phyloP scores from a whole-genome alignment of 2,888 invertebrate genomes.

The Cryptocephalus moraei region DNA sequence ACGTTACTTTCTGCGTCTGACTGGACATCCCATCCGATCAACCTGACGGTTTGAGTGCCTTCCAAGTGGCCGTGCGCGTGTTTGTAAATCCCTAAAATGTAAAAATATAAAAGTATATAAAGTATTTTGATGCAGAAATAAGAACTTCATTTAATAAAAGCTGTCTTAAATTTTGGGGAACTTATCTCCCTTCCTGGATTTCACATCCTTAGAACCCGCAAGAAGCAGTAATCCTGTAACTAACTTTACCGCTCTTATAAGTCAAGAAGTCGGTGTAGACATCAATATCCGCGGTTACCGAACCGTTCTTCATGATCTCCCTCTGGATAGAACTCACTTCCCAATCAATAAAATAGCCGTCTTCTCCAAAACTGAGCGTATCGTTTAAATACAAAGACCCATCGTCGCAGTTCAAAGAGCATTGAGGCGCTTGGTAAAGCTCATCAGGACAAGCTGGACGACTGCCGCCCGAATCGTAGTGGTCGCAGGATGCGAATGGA shows the following conservation, averaged over 20 bases:
- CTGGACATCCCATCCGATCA: constrained; percentile 9
- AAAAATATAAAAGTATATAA: too few relatives aligned
- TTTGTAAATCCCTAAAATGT: neutral
- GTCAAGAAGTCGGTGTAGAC: constrained; percentile 70
- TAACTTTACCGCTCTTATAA: constrained; percentile 74
- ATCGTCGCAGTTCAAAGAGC: constrained; percentile 7
- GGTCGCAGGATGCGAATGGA: neutral
- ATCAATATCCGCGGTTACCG: constrained; percentile 73
- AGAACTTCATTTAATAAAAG: too few relatives aligned
- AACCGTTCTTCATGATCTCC: constrained; percentile 70
- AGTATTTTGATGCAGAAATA: too few relatives aligned
- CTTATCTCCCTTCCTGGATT: too few relatives aligned
- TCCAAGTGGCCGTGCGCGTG: neutral
- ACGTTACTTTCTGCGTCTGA: too few relatives aligned
- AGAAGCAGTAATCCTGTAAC: too few relatives aligned
- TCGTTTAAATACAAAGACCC: constrained; percentile 4
- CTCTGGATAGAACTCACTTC: constrained; percentile 54
- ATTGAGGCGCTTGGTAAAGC: constrained; percentile 5
- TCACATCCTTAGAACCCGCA: too few relatives aligned
- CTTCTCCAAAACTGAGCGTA: constrained; percentile 11
- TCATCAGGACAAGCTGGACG: neutral
- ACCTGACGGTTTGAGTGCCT: neutral
- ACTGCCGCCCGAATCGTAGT: neutral
- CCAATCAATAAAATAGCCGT: constrained; percentile 4
- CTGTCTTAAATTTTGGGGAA: too few relatives aligned